A percentile compares a stretch with the other conserved stretches of the same genome.
Evolutionary conservation across 2,888 invertebrate species (phyloP).

Genomic region (Tinea pellionella): DNA sequence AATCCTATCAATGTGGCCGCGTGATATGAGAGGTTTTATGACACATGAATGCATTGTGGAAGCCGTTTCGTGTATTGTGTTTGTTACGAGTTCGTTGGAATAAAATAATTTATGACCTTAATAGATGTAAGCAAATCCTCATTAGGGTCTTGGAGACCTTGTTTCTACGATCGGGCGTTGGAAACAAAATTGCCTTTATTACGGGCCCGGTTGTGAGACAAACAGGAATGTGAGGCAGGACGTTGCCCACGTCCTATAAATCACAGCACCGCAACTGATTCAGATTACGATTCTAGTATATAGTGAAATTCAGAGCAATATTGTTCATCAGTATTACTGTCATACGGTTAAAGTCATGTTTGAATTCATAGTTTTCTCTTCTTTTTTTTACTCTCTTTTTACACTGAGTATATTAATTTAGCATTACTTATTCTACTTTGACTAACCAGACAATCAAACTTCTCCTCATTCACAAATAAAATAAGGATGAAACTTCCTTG

Average conservation of each 20-base stretch:
- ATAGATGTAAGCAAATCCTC: not conserved
- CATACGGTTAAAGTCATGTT: too few species aligned
- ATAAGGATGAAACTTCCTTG: too few species aligned
- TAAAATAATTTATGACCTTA: not conserved
- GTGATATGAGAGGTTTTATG: conserved; percentile 21
- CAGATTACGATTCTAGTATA: conserved; percentile 48
- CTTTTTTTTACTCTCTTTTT: too few species aligned
- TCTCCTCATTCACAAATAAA: too few species aligned
- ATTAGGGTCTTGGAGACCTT: not conserved
- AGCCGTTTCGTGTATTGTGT: not conserved
- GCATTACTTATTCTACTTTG: too few species aligned
- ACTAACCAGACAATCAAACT: too few species aligned
- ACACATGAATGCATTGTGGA: conserved; percentile 4
- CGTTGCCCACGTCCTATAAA: conserved; percentile 51
- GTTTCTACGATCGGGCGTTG: not conserved
- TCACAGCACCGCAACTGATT: conserved; percentile 57
- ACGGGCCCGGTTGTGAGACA: conserved; percentile 33
- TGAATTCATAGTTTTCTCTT: too few species aligned
- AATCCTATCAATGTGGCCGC: conserved; percentile 46
- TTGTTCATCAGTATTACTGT: not conserved
- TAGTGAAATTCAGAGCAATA: not conserved
- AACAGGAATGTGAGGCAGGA: conserved; percentile 36
- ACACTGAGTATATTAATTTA: too few species aligned
- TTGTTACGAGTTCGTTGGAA: not conserved
- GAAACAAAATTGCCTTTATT: conserved; percentile 53